Base-by-base conservation (phyloP, 2,113 vertebrate genomes). In the Pterophyllum scalare region DNA sequence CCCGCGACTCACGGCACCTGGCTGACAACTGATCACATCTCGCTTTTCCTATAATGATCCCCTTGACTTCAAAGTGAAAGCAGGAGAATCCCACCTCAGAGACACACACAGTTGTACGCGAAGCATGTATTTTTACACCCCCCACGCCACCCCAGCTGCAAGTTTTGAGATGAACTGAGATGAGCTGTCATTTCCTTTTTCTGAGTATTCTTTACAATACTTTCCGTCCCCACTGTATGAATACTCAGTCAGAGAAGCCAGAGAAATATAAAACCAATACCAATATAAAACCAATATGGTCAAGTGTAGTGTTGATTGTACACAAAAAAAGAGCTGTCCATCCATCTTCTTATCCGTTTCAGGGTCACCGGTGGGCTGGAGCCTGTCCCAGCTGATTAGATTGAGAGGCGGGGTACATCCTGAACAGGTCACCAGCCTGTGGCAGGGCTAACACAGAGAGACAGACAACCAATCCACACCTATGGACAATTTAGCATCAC, bases 61-160 rank as follows among this genome's bases (percentile, higher is more conserved):
- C 80, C 74, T 86, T 70, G 75, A 92, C 93, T 93, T 94, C 92
- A 89, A 94, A 93, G 91, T 89, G 89, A 93, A 92, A 89, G 87
- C 79, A 72, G 91, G 93, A 85, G 81, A 94, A 81, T 90, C 95
- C 95, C 93, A 89, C 61, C 57, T 70, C 74, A 58, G 74, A 80
- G 33, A 26, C n/a, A 17, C 43, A 15, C 81, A 57, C 58, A 52
- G 65, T 70, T 52, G 46, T 14, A 54, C 17, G 77, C 26, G 67
- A 1, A 72, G 54, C 72, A 49, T 61, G 72, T 61, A 80, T 86
- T 86, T 86, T 86, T 38, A 84, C 64, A 64, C 12, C 28, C 81
- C 59, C 64, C 20, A n/a, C n/a, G n/a, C n/a, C n/a, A n/a, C 35
- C 46, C 20, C 11, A 54, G 2, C 75, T 57, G 31, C 22, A 60